Base-by-base conservation (phyloP, 2,888 invertebrate genomes). In the Torymus texanus region DNA sequence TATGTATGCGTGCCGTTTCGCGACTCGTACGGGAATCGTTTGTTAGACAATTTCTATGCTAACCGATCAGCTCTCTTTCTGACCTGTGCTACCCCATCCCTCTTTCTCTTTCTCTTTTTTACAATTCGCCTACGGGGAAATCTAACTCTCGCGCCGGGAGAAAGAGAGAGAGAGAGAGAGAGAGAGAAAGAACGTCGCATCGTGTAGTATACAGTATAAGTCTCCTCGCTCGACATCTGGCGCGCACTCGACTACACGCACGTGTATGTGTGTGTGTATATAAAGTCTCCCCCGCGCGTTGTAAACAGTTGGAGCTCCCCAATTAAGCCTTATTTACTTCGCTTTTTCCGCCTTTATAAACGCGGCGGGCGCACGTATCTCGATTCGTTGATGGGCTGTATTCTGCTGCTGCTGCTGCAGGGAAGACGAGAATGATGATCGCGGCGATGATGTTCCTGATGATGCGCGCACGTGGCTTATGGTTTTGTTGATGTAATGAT, bases 61-160 rank as follows among this genome's bases (percentile, higher is more conserved):
- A 81, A 78, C 78, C 78, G 59, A 76, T 78, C 53, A 67, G 13
- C 53, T 41, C 55, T 16, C 41, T 67, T 56, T 68, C 68, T 56
- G 62, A 76, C 70, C 76, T 41, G 53, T 16, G 62, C 55, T 11
- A 11, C 18, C 53, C 68, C 8, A 59, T 59, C n/a, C 24, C 78
- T 77, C 81, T 16, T 16, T 24, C 53, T 18, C 51, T 41, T 24
- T 61, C 61, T 29, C 84, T 83, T 84, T 88, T 88, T 86, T 88
- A 87, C 86, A 86, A 86, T 80, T 67, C 85, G 88, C 87, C 88
- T 87, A 86, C 85, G 85, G 88, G 88, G 88, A 88, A 88, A 88
- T 88, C 87, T 86, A 88, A 84, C 84, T 83, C 84, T 82, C 81
- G 79, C 78, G 80, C n/a, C 0, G 59, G 55, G 61, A 51, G 53